phyloP scores from a whole-genome alignment of 2,797 vertebrate genomes.

The Tapera naevia region DNA sequence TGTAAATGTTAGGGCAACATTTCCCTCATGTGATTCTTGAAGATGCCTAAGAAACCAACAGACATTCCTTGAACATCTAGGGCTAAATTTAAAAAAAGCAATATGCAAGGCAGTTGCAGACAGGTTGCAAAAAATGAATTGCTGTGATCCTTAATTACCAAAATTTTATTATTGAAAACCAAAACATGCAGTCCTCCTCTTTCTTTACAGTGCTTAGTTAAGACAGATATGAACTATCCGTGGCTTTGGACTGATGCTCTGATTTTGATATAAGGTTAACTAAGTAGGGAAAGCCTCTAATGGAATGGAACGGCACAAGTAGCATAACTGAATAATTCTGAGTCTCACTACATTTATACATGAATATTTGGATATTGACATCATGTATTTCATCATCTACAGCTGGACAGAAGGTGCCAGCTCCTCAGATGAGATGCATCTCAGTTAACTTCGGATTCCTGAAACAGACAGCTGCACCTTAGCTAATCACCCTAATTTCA shows the following conservation, averaged over 20 bases:
- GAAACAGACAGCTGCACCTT: neutral
- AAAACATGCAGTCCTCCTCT: neutral
- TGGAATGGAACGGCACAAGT: neutral
- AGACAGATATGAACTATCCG: neutral
- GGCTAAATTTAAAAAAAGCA: neutral
- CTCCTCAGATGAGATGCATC: neutral
- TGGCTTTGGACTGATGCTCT: neutral
- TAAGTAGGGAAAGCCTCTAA: neutral
- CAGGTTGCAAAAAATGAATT: neutral
- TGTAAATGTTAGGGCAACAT: neutral
- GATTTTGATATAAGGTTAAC: neutral
- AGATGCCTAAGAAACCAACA: neutral
- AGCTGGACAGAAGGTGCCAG: conserved; percentile 13
- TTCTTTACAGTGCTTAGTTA: neutral
- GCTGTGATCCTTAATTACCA: neutral
- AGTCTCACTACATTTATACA: neutral
- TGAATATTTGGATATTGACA: neutral
- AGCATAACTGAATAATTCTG: neutral
- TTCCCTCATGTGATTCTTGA: neutral
- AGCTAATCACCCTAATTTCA: neutral
- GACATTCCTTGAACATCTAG: neutral
- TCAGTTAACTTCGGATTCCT: neutral
- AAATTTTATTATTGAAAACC: neutral
- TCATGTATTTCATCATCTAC: neutral
- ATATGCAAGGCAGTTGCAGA: neutral